Percentiles rank a stretch among this genome's conserved stretches.
phyloP scores from a whole-genome alignment of 2,797 vertebrate species.

The Micromesistius poutassou region DNA sequence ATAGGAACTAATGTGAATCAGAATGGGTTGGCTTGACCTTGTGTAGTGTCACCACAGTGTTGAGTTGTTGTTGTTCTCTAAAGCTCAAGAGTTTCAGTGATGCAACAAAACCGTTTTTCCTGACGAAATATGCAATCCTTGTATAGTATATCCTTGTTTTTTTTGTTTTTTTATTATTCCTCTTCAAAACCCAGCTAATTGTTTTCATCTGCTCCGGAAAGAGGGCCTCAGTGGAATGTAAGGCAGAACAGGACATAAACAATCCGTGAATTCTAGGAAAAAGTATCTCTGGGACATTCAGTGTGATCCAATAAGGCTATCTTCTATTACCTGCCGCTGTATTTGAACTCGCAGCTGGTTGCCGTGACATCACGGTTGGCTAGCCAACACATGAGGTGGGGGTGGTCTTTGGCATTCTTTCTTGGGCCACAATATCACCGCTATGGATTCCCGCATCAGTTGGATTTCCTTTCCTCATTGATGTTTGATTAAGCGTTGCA shows the following conservation, averaged over 20 bases:
- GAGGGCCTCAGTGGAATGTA: neutral
- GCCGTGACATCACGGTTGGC: neutral
- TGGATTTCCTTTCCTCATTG: neutral
- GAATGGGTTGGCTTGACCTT: too few relatives aligned
- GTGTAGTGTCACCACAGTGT: neutral
- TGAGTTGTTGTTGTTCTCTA: neutral
- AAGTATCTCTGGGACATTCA: neutral
- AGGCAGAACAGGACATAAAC: neutral
- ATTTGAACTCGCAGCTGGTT: neutral
- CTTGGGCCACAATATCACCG: neutral
- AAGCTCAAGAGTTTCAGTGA: neutral
- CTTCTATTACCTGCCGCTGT: slow-evolving; percentile 1
- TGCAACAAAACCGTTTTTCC: neutral
- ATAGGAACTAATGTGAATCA: too few relatives aligned
- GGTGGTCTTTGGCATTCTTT: neutral
- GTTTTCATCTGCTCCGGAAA: neutral
- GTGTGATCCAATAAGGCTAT: neutral
- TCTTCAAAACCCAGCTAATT: neutral
- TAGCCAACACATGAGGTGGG: neutral
- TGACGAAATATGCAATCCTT: neutral
- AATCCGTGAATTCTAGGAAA: neutral
- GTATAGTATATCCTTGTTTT: neutral
- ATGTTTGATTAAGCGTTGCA: neutral
- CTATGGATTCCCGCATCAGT: neutral
- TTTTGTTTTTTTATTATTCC: neutral